Evolutionary conservation across 53 echinoderm and acorn worm species (phyloP).

Genomic region (Astropecten irregularis): DNA sequence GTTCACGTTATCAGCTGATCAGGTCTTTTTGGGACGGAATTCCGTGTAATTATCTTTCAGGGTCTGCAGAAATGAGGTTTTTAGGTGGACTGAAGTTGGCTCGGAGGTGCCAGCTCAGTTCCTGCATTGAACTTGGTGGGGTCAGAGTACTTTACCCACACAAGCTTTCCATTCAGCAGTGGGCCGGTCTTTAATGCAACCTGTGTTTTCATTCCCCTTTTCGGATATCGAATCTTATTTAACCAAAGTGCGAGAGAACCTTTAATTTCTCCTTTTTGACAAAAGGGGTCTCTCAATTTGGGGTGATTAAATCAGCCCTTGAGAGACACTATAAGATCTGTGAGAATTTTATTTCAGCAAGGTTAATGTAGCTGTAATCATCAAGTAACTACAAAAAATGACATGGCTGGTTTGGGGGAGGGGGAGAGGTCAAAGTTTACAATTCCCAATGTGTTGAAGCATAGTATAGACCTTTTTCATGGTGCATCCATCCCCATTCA

Average conservation of each 20-base stretch:
- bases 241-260: constrained; percentile 36
- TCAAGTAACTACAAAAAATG: no score
- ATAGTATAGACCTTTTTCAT: no score
- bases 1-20: constrained; percentile 47
- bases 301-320: constrained; percentile 54
- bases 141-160: constrained; percentile 20
- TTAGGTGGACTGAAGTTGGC: constrained; percentile 7
- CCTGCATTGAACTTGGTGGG: constrained; percentile 14
- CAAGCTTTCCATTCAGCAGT: constrained; percentile 16
- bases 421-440: no score
- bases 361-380: no score
- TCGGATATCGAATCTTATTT: constrained; percentile 44
- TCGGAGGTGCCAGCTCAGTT: neutral
- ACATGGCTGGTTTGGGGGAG: no score
- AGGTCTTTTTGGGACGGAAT: constrained; percentile 5
- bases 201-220: constrained; percentile 44
- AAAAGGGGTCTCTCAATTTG: neutral
- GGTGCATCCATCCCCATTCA: no score
- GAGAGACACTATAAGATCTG: constrained; percentile 6
- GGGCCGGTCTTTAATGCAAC: constrained; percentile 9
- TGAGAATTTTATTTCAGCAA: constrained; percentile 14
- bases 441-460: no score
- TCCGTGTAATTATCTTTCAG: constrained; percentile 42
- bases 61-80: constrained; percentile 5
- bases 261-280: neutral